Evolutionary conservation across 2,888 invertebrate species (phyloP), one percentile per base, ranked within the genome.

Genomic region (Diabrotica balteata): DNA sequence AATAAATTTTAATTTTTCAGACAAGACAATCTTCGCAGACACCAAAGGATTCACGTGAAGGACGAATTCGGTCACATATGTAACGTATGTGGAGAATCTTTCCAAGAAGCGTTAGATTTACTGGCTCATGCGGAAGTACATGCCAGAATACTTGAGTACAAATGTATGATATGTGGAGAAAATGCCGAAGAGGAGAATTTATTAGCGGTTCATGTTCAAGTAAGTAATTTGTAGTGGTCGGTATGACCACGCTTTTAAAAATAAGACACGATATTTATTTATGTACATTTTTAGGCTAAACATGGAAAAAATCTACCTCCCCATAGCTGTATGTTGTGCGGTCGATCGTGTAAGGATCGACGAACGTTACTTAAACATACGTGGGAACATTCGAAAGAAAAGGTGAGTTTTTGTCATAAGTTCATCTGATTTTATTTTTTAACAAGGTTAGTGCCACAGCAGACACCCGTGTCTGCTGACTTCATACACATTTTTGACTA

Each of bases 91-190:
- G 93, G 93, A 57, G 92, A 93, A 83, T 88, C 88, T 70, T 94
- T 93, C 81, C 87, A 89, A 52, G 92, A 92, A 85, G 92, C 92
- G 62, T 83, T 92, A 76, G 92, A 92, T 80, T 86, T 93, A 73
- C 85, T 93, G 54, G 92, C 93, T 22, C 93, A 93, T 83, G 92
- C 93, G 0, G 93, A 93, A 85, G 86, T 90, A 7, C 93, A 94
- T 82, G 90, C 92, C 52, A 85, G 90, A 77, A 88, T 85, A 66
- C 84, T 86, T 58, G 86, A 87, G 10, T 86, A 86, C 67, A 76
- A 90, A 63, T 90, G 90, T 78, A 87, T 90, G 80, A 83, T 90
- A 53, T 91, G 91, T 73, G 90, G 90, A 1, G 89, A 90, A 74
- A 85, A 87, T 44, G 90, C 89, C 73, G 84, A 86, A 44, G 90